Conservation (phyloP, 92 coral and sea anemone genomes). For the Parazoanthus atlanticus region DNA sequence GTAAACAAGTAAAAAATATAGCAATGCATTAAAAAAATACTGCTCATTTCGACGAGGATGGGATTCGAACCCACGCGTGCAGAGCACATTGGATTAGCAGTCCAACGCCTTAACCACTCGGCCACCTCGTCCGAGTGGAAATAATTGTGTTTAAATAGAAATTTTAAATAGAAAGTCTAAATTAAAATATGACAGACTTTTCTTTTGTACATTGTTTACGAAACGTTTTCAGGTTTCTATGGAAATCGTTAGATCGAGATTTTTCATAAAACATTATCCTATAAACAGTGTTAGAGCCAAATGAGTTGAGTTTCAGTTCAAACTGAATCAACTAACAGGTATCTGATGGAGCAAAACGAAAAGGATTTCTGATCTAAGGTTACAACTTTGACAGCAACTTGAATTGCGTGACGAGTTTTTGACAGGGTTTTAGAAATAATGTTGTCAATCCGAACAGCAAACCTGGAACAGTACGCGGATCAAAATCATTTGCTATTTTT, state of each 20-base stretch:
- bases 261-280: neutral
- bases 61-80: conserved; percentile 99
- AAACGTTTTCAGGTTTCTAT: neutral
- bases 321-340: neutral
- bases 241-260: neutral
- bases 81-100: conserved; percentile 95
- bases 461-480: too few relatives aligned
- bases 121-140: conserved; percentile 72
- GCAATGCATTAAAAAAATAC: neutral
- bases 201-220: neutral
- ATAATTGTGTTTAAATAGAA: neutral
- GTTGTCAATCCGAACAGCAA: neutral
- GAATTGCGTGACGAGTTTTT: neutral
- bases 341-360: neutral
- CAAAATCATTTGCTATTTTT: too few relatives aligned
- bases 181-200: too few relatives aligned
- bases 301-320: neutral
- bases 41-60: conserved; percentile 88
- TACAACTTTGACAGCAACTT: neutral
- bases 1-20: neutral
- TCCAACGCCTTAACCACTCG: conserved; percentile 96
- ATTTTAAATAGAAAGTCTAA: too few relatives aligned
- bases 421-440: neutral
- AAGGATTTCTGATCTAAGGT: too few relatives aligned
- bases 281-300: neutral